Evolutionary conservation across 2,113 vertebrate genomes (phyloP).

Genomic region (Anas platyrhynchos): DNA sequence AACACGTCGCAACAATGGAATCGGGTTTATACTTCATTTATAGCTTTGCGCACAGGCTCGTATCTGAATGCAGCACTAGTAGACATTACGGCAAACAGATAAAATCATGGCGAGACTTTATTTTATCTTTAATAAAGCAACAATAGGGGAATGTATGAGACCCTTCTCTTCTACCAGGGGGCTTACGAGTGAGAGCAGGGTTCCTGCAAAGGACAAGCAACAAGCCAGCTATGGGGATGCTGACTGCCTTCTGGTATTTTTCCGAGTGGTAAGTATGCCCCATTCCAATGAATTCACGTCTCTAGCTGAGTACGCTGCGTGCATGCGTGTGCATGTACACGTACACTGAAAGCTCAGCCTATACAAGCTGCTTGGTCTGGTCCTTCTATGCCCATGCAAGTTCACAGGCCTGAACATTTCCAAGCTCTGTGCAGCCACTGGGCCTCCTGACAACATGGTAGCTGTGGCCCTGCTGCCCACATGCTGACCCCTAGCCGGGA

Average conservation of each 20-base stretch:
- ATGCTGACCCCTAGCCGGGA: not conserved
- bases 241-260: not conserved
- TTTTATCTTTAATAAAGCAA: slow-evolving; percentile 45
- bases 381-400: accelerated
- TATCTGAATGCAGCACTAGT: slow-evolving; percentile 14
- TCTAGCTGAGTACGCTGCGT: not conserved
- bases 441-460: not conserved
- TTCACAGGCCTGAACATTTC: accelerated
- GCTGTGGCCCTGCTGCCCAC: not conserved
- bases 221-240: not conserved
- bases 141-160: not conserved
- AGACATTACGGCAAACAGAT: slow-evolving; percentile 33
- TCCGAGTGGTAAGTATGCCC: accelerated
- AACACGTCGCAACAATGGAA: slow-evolving; percentile 53
- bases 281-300: not conserved
- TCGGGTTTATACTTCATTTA: slow-evolving; percentile 51
- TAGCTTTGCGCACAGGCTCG: slow-evolving; percentile 37
- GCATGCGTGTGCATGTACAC: not conserved
- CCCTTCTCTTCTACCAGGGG: not conserved
- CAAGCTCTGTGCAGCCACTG: not conserved
- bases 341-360: not conserved
- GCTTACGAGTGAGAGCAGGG: accelerated
- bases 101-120: slow-evolving; percentile 36
- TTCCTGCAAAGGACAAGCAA: not conserved
- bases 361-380: not conserved